Base-by-base conservation (phyloP, 2,797 vertebrate genomes). In the Pempheris klunzingeri region DNA sequence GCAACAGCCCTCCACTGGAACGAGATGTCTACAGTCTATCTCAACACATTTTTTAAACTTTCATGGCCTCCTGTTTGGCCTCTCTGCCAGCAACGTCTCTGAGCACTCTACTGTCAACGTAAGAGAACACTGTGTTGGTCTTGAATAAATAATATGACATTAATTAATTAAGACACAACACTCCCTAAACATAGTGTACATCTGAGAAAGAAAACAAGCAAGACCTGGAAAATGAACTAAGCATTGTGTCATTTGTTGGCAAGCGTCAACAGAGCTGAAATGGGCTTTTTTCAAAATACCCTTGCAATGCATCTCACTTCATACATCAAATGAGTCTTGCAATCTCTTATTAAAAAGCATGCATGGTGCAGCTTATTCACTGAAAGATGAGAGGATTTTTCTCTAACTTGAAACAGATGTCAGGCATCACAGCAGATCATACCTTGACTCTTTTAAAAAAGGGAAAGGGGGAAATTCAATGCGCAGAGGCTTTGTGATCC, bases 371-470 rank as follows among this genome's bases (percentile, higher is more conserved):
- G 59, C 53, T 78, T 46, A 74, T 71, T 87, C 53, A 18, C 39
- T 78, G 49, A 70, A 71, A 85, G 43, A 80, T 67, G 53, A 78
- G 54, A 77, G 10, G 17, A 63, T 36, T 71, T 80, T 58, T 74
- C 47, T 73, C n/a, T 77, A 82, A 90, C 43, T 54, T 78, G 22
- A 86, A 96, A 95, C 96, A 96, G 95, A 95, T 95, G 95, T 93
- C 90, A 71, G 92, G 92, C 92, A 93, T 96, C 94, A 92, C 91
- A 92, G 84, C 90, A 93, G 92, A 95, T 96, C 94, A 90, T 93
- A 92, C 93, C 89, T 86, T 88, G 85, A 84, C 83, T 75, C 34
- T 90, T 90, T 89, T 93, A 92, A 94, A 95, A n/a, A 76, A 44
- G 39, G 28, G 74, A 74, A 70, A 11, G 10, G 89, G 89, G 85